Evolutionary conservation across 30 jellyfish, hydroid and myxozoan species (phyloP).

Genomic region (Cassiopea andromeda): DNA sequence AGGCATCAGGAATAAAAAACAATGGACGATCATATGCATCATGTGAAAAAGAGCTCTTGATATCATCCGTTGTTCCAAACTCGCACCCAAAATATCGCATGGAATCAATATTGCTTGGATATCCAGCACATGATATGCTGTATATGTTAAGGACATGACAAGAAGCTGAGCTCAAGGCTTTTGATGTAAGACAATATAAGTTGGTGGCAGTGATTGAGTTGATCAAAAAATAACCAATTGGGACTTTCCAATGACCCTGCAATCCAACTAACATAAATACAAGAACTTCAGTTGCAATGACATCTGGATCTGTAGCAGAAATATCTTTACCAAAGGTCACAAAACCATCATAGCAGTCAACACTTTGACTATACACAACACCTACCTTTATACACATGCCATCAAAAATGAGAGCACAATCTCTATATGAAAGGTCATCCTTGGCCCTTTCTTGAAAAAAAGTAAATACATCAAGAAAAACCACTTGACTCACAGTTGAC

Average conservation of each 20-base stretch:
- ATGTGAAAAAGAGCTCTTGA: background rate
- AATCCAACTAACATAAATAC: conserved; percentile 54
- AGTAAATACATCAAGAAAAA: conserved; percentile 37
- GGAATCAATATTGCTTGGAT: conserved; percentile 19
- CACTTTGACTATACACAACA: background rate
- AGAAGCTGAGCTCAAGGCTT: background rate
- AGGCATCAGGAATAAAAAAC: conserved; percentile 38
- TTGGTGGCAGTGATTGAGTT: conserved; percentile 19
- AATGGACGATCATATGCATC: background rate
- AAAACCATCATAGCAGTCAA: conserved; percentile 36
- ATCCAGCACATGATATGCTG: conserved; percentile 43
- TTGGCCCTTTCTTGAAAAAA: conserved; percentile 24
- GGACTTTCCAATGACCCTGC: conserved; percentile 41
- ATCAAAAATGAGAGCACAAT: conserved; percentile 52
- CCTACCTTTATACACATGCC: conserved; percentile 26
- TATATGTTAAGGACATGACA: background rate
- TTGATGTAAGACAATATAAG: conserved; percentile 4
- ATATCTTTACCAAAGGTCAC: conserved; percentile 14
- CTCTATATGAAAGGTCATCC: conserved; percentile 10
- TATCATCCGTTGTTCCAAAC: conserved; percentile 34
- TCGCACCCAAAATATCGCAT: conserved; percentile 38
- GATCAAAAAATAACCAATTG: conserved; percentile 34
- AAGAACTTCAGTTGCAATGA: conserved; percentile 23
- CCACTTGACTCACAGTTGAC: conserved; percentile 75
- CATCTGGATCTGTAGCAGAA: conserved; percentile 23